A percentile compares a stretch with the other conserved stretches of the same genome.
Evolutionary conservation across 2,888 invertebrate genomes (phyloP).

Genomic region (Boloria selene): DNA sequence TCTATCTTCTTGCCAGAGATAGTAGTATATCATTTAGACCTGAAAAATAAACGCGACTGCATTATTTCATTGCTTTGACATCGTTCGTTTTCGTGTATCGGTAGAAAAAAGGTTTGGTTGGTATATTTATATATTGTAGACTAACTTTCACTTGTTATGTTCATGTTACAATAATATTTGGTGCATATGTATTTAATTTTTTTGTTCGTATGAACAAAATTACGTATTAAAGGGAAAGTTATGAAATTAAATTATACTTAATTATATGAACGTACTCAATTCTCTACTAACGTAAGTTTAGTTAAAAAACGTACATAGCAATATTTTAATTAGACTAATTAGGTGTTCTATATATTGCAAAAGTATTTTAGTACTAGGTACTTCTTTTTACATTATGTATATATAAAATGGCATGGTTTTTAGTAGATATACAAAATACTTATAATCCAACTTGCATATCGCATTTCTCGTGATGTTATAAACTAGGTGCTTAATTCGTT

Average conservation of each 20-base stretch:
- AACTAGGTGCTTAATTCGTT: slow-evolving; percentile 15
- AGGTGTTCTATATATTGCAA: too few relatives aligned
- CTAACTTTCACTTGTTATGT: slow-evolving; percentile 9
- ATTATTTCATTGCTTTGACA: slow-evolving; percentile 20
- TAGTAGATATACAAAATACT: not conserved
- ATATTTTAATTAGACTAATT: too few relatives aligned
- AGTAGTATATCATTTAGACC: slow-evolving; percentile 21
- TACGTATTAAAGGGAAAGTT: too few relatives aligned
- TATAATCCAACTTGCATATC: slow-evolving; percentile 18
- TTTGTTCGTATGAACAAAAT: too few relatives aligned
- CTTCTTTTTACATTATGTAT: not conserved
- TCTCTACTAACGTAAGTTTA: too few relatives aligned
- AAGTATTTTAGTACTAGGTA: not conserved
- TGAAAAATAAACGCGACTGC: slow-evolving; percentile 30
- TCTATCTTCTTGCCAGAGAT: slow-evolving; percentile 16
- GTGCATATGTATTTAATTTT: too few relatives aligned
- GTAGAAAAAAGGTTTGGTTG: not conserved
- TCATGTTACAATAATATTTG: not conserved
- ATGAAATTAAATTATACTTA: too few relatives aligned
- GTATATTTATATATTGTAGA: slow-evolving; percentile 12
- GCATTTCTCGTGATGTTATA: slow-evolving; percentile 7
- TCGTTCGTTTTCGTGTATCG: slow-evolving; percentile 2
- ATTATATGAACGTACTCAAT: too few relatives aligned
- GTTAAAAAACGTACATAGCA: too few relatives aligned
- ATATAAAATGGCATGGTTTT: slow-evolving; percentile 3